Evolutionary conservation across 1,140 invertebrate genomes (phyloP).

Genomic region (Watersipora subatra): DNA sequence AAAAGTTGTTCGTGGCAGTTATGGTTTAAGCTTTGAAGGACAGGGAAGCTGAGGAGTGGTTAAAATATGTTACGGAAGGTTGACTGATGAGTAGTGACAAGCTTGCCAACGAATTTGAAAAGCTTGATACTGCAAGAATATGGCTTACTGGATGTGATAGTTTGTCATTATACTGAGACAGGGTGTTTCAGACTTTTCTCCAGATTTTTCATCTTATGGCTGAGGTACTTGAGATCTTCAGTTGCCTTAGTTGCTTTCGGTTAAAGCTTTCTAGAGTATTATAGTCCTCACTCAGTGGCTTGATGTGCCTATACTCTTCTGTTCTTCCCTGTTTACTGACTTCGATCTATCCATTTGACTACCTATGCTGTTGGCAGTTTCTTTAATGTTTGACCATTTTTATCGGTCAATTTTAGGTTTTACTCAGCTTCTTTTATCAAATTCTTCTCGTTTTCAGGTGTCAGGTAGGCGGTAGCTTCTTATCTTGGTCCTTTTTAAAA

Average conservation of each 20-base stretch:
- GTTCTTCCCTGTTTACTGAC: background rate
- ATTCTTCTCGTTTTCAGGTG: conserved; percentile 59
- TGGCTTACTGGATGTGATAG: too few species aligned
- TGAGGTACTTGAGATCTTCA: conserved; percentile 40
- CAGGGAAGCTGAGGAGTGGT: too few species aligned
- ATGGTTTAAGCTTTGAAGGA: too few species aligned
- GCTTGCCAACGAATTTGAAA: too few species aligned
- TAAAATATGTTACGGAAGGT: too few species aligned
- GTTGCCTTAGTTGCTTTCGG: conserved; percentile 35
- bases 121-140: too few species aligned
- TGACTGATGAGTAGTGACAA: too few species aligned
- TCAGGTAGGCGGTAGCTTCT: conserved; percentile 68
- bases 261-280: conserved; percentile 37
- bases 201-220: conserved; percentile 25
- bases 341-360: background rate
- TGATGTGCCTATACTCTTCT: conserved; percentile 23
- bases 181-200: too few species aligned
- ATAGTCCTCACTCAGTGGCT: conserved; percentile 31
- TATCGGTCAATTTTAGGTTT: background rate
- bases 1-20: too few species aligned
- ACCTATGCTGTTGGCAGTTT: background rate
- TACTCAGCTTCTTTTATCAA: conserved; percentile 42
- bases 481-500: conserved; percentile 73
- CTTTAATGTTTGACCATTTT: background rate
- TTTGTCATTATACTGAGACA: too few species aligned